Base-by-base conservation (phyloP, 2,888 invertebrate genomes). In the Agrochola macilenta region DNA sequence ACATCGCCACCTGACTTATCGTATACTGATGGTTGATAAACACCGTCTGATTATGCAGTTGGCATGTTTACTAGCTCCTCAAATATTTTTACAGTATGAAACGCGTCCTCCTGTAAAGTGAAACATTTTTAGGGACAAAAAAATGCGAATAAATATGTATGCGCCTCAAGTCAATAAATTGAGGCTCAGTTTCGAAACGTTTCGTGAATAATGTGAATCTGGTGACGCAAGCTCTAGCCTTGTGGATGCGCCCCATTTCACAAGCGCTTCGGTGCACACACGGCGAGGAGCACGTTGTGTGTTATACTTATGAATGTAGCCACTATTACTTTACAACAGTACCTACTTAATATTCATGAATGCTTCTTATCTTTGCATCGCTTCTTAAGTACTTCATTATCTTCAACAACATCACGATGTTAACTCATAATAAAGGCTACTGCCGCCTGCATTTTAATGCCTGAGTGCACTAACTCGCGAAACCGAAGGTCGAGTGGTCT, bases 181-280 rank as follows among this genome's bases (percentile, higher is more conserved):
- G 91, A 87, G 89, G 88, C 90, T 89, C 90, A 90, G 91, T 95
- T 93, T 94, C 91, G 94, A 94, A 95, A 95, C 91, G 89, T 90
- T 90, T 93, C 90, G 92, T 94, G 94, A 93, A 95, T 96, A 95
- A 95, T 94, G 90, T 92, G 91, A 90, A 88, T 73, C 54, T 90
- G 86, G 90, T 96, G 96, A 96, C 96, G 96, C 93, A 94, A 93
- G 86, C 88, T 85, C 80, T 92, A 95, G 94, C 96, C 96, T 96
- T 95, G 95, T 87, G 87, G 93, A 93, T 93, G 93, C 93, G 94
- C 92, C 91, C 92, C 93, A 93, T 95, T 95, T 95, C 92, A 92
- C 94, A 94, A 94, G 87, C 81, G 78, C 64, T 78, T 64, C 39
- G 82, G 66, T 73, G 72, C 74, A 75, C 74, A 83, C 82, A 69